These are phyloP conservation scores for Tinea trinotella DNA, from an alignment of 2,888 invertebrate species.

Conservation along the genomic window DNA sequence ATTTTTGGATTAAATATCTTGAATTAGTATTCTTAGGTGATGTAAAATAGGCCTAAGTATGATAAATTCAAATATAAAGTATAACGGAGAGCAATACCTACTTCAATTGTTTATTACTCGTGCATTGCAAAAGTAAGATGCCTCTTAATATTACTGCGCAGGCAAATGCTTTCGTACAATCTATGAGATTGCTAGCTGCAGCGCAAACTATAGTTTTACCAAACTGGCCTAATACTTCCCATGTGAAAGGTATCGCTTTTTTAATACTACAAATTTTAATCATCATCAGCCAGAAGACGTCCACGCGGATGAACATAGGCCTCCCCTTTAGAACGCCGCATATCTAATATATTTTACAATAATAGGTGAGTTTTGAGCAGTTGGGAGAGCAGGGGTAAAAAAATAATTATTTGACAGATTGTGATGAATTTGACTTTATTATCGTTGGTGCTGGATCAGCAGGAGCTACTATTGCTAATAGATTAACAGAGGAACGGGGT, in stretches of 20 bases:
- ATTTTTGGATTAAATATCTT: too few species aligned
- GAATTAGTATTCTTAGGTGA: too few species aligned
- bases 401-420: conserved; percentile 6
- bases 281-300: too few species aligned
- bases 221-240: conserved; percentile 9
- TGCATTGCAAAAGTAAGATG: background rate
- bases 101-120: background rate
- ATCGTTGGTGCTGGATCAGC: conserved; percentile 30
- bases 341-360: too few species aligned
- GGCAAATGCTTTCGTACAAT: background rate
- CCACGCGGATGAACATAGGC: too few species aligned
- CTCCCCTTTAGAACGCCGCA: too few species aligned
- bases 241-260: background rate
- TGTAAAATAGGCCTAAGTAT: too few species aligned
- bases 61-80: too few species aligned
- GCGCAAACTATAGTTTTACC: conserved; percentile 1
- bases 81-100: too few species aligned
- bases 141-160: background rate
- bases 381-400: too few species aligned
- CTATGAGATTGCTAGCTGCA: conserved; percentile 13
- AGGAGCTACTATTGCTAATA: conserved; percentile 28
- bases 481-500: conserved; percentile 27
- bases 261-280: too few species aligned
- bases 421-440: conserved; percentile 27
- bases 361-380: too few species aligned